A percentile compares a stretch with the other conserved stretches of the same genome.
Evolutionary conservation across 2,797 vertebrate species (phyloP).

Genomic region (Sylvilagus floridanus): DNA sequence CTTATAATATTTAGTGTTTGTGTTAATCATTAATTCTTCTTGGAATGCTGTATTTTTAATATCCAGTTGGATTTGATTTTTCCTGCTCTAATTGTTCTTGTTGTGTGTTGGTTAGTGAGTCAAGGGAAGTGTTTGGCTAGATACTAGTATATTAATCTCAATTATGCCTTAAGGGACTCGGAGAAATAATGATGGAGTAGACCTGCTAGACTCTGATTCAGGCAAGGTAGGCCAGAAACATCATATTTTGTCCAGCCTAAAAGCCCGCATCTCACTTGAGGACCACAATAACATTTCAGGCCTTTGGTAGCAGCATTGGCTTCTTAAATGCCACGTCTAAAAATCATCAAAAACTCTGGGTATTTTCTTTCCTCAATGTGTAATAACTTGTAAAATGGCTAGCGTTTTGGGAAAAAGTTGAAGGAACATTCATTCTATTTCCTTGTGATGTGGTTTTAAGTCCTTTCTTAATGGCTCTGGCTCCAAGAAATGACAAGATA

Average conservation of each 20-base stretch:
- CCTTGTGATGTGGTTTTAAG: not conserved
- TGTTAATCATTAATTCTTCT: not conserved
- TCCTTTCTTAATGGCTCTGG: not conserved
- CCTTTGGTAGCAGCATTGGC: not conserved
- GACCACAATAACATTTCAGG: not conserved
- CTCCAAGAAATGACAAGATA: not conserved
- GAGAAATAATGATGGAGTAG: not conserved
- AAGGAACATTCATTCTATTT: not conserved
- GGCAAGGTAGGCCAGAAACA: not conserved
- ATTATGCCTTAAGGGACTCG: not conserved
- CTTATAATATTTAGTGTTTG: not conserved
- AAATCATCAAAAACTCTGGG: not conserved
- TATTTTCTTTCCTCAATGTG: not conserved
- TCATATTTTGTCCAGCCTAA: not conserved
- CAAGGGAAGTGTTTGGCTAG: not conserved
- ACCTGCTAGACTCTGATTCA: not conserved
- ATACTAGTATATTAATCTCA: not conserved
- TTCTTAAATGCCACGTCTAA: not conserved
- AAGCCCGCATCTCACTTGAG: not conserved
- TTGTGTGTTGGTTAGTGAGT: not conserved
- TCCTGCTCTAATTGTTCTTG: not conserved
- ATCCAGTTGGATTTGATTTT: not conserved
- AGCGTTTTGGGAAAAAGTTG: not conserved
- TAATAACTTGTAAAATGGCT: constrained; percentile 9
- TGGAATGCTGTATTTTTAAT: not conserved